Evolutionary conservation across 2,113 vertebrate species (phyloP).

Genomic region (Ageneiosus marmoratus): DNA sequence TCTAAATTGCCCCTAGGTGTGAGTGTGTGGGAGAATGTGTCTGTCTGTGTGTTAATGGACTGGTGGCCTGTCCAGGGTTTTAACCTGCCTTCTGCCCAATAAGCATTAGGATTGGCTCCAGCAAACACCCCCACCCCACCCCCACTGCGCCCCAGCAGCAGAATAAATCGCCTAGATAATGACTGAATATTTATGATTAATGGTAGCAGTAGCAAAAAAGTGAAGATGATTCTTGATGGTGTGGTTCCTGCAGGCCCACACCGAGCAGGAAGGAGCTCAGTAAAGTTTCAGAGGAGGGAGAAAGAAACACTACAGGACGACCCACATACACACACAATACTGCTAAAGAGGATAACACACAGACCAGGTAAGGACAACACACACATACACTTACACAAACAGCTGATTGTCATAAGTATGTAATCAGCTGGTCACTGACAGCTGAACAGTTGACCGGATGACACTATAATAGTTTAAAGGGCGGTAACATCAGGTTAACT

Average conservation of each 20-base stretch:
- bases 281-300: conserved; percentile 83
- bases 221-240: conserved; percentile 1
- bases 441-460: background rate
- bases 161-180: too few species aligned
- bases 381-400: background rate
- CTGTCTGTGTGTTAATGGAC: too few species aligned
- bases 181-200: background rate
- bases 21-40: too few species aligned
- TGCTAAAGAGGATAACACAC: conserved; percentile 73
- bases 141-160: too few species aligned
- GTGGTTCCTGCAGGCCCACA: conserved; percentile 68
- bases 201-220: background rate
- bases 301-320: conserved; percentile 71
- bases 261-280: conserved; percentile 78
- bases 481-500: too few species aligned
- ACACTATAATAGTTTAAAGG: background rate
- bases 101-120: too few species aligned
- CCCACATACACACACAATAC: conserved; percentile 66
- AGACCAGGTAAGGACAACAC: conserved; percentile 70
- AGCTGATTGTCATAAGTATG: conserved; percentile 50
- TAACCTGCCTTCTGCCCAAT: too few species aligned
- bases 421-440: background rate
- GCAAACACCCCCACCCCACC: too few species aligned
- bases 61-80: too few species aligned
- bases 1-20: too few species aligned